A percentile compares a stretch with the other conserved stretches of the same genome.
Evolutionary conservation across 2,113 vertebrate species (phyloP).

Genomic region (Hippopotamus amphibius): DNA sequence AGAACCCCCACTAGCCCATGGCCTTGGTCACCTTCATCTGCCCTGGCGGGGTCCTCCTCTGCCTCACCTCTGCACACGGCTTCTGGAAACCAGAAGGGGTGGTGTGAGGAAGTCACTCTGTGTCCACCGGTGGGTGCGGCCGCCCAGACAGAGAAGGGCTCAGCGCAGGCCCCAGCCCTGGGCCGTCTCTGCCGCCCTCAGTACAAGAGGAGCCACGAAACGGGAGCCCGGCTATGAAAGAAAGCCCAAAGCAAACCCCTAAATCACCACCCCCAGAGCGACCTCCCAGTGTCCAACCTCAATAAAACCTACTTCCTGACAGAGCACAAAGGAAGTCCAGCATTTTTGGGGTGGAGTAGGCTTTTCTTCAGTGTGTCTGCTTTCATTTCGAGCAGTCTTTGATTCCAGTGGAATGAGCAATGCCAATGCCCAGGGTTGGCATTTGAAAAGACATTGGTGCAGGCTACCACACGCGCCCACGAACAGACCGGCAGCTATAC

Average conservation of each 20-base stretch:
- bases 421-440: conserved; percentile 6
- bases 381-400: conserved; percentile 62
- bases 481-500: neutral
- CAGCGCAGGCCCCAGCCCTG: neutral
- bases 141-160: neutral
- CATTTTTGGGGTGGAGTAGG: conserved; percentile 51
- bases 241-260: conserved; percentile 67
- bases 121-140: neutral
- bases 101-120: neutral
- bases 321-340: conserved; percentile 51
- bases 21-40: neutral
- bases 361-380: conserved; percentile 27
- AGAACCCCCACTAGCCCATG: neutral
- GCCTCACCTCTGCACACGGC: neutral
- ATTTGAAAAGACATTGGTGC: conserved; percentile 60
- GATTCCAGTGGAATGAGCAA: conserved; percentile 43
- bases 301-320: conserved; percentile 60
- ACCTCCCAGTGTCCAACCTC: conserved; percentile 67
- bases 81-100: neutral
- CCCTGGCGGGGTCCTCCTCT: neutral
- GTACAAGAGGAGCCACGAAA: neutral
- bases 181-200: neutral
- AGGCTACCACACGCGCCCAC: conserved; percentile 40
- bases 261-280: conserved; percentile 50
- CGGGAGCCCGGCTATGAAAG: neutral